Conservation (phyloP, 2,888 invertebrate genomes). For the Dynastes maya region DNA sequence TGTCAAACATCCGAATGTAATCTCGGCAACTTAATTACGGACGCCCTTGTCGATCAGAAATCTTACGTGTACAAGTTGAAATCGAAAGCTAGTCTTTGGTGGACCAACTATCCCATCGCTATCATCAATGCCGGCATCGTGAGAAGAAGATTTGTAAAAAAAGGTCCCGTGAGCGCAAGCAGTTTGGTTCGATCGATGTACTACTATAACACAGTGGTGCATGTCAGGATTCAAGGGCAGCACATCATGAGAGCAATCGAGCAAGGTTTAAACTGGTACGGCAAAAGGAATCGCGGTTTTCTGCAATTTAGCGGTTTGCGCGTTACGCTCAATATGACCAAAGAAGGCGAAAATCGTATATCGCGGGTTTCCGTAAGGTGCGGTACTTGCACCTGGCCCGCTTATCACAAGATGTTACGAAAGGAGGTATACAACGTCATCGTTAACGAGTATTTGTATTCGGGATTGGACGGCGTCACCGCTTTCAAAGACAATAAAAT, state of each 20-base stretch:
- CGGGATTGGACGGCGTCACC: not conserved
- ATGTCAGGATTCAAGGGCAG: conserved; percentile 78
- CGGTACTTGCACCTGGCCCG: conserved; percentile 77
- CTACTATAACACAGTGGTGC: conserved; percentile 81
- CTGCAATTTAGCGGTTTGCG: conserved; percentile 86
- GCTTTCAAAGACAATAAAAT: not conserved
- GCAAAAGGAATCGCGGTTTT: conserved; percentile 75
- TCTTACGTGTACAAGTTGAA: conserved; percentile 66
- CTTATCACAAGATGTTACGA: conserved; percentile 73
- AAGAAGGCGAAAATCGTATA: conserved; percentile 77
- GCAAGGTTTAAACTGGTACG: conserved; percentile 62
- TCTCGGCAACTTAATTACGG: conserved; percentile 86
- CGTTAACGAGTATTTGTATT: conserved; percentile 73
- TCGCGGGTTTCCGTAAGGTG: conserved; percentile 78
- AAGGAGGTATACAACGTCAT: conserved; percentile 77
- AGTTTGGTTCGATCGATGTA: conserved; percentile 84
- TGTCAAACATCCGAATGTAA: conserved; percentile 88
- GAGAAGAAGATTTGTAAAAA: conserved; percentile 76
- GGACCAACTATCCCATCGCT: conserved; percentile 86
- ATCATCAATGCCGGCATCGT: conserved; percentile 85
- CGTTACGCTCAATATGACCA: conserved; percentile 79
- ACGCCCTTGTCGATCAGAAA: conserved; percentile 81
- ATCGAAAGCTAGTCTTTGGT: conserved; percentile 67
- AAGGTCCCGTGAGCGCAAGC: conserved; percentile 78
- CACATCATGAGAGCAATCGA: conserved; percentile 72